These are phyloP conservation scores for Meghimatium bilineatum DNA, from an alignment of 2,888 invertebrate species.

Conservation along the genomic window DNA sequence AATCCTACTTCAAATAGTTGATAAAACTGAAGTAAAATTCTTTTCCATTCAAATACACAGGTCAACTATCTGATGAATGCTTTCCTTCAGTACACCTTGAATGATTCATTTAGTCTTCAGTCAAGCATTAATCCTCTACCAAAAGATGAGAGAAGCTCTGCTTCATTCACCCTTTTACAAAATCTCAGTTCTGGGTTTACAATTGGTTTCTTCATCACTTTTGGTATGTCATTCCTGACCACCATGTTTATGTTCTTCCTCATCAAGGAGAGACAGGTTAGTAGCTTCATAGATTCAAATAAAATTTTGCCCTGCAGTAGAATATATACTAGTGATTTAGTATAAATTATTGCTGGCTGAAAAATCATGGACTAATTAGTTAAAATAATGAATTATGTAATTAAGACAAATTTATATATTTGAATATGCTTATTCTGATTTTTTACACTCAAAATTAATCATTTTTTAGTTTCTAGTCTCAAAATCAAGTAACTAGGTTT, in stretches of 20 bases:
- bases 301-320: no score
- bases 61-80: slow-evolving; percentile 47
- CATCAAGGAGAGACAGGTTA: slow-evolving; percentile 66
- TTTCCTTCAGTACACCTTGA: slow-evolving; percentile 34
- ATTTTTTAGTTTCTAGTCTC: no score
- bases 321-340: no score
- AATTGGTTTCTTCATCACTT: slow-evolving; percentile 62
- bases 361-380: no score
- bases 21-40: not conserved
- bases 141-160: slow-evolving; percentile 24
- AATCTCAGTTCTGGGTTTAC: slow-evolving; percentile 56
- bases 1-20: no score
- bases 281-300: not conserved
- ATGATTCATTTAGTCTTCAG: slow-evolving; percentile 36
- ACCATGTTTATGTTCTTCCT: slow-evolving; percentile 70
- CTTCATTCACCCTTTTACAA: not conserved
- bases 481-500: no score
- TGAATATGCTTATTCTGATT: no score
- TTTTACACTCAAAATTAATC: no score
- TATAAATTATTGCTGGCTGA: no score
- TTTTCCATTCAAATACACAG: slow-evolving; percentile 8
- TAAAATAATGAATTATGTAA: no score
- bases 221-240: slow-evolving; percentile 74
- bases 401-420: no score
- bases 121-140: slow-evolving; percentile 38